Evolutionary conservation across 2,113 vertebrate species (phyloP), one percentile per base, ranked within the genome.

Genomic region (Centropus unirufus): DNA sequence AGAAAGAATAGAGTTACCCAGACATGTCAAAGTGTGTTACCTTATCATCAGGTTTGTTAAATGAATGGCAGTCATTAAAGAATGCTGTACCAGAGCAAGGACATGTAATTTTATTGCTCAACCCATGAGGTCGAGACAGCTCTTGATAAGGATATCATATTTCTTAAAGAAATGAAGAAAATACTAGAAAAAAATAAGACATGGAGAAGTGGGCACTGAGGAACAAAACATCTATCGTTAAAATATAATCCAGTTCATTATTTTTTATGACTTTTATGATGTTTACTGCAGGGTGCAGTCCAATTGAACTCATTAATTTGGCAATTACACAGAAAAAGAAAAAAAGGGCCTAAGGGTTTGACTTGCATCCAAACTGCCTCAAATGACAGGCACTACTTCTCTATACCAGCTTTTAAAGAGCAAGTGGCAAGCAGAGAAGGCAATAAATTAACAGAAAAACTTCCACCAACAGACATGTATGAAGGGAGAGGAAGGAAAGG

Each of bases 181-280:
- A 88, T 36, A 63, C 18, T 30, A 77, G 61, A n/a, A 72, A 91
- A 36, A 72, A 87, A 34, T 12, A 87, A 90, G 70, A 84, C 39
- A 36, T 18, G 70, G 87, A 39, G 59, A 97, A 93, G 81, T 87
- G 59, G 83, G 82, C 89, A 97, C 63, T 27, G 75, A 97, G 66
- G 72, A 96, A 90, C 47, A 94, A 91, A 79, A 93, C 42, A 77
- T 91, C 74, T 63, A 95, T 81, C 14, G 20, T 74, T 94, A 94
- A 90, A 93, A 92, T 75, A 92, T 77, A 97, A 95, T 74, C 32
- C 86, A 93, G 95, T 93, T 97, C 93, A 97, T 97, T 97, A 95
- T 95, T 97, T 97, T 97, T 97, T 96, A 97, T 63, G 26, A 94
- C 82, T 97, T 97, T 92, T 97, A 97, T 95, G 96, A 95, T 92